These are phyloP conservation scores for Leptoteleia sp. DNA, from an alignment of 1,140 invertebrate genomes.

Conservation along the genomic window DNA sequence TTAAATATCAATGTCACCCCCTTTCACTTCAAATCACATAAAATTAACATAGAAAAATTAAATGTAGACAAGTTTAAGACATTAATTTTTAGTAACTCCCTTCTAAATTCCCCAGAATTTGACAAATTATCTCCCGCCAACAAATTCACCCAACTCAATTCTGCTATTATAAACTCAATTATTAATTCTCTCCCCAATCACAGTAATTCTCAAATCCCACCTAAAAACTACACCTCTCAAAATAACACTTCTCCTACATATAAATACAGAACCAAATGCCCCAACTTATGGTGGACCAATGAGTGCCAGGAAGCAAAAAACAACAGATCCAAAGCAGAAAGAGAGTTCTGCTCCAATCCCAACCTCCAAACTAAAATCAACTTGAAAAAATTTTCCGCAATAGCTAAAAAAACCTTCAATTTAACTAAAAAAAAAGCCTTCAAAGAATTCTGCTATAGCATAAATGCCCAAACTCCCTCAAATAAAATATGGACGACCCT, in stretches of 20 bases:
- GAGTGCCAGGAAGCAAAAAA: background rate
- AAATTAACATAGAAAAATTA: too few relatives aligned
- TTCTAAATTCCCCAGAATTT: background rate
- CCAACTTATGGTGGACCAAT: constrained; percentile 6
- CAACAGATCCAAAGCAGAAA: background rate
- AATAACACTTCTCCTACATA: too few relatives aligned
- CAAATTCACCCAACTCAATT: too few relatives aligned
- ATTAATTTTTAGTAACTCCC: too few relatives aligned
- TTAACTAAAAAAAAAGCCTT: constrained; percentile 6
- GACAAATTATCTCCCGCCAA: background rate
- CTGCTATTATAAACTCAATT: too few relatives aligned
- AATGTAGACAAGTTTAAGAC: too few relatives aligned
- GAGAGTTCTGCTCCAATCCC: background rate
- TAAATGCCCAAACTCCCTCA: background rate
- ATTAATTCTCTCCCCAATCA: too few relatives aligned
- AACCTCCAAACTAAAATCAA: background rate
- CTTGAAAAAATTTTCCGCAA: background rate
- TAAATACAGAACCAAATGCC: background rate
- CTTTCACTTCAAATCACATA: background rate
- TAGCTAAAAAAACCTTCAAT: constrained; percentile 6
- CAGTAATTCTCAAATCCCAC: background rate
- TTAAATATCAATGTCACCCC: background rate
- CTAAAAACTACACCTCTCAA: too few relatives aligned
- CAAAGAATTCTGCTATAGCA: background rate
- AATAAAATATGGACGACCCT: background rate